Evolutionary conservation across 2,888 invertebrate species (phyloP).

Genomic region (Drosophila borborema): DNA sequence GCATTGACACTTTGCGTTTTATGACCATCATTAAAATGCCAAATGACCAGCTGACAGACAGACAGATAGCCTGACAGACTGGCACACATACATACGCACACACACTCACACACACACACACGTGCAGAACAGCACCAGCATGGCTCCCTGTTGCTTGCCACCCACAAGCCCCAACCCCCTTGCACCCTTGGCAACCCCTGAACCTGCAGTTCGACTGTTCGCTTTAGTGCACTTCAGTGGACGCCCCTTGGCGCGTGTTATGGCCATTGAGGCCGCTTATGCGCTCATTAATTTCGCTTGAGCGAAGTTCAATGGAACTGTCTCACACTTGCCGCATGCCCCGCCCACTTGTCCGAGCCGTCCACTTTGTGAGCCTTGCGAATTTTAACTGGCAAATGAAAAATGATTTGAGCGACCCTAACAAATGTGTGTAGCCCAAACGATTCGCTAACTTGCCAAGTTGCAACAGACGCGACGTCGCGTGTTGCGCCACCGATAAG

Average conservation of each 20-base stretch:
- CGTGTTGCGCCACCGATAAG: conserved; percentile 47
- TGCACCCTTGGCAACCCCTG: not conserved
- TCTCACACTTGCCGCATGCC: conserved; percentile 13
- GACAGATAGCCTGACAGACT: not conserved
- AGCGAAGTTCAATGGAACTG: conserved; percentile 74
- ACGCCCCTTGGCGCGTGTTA: conserved; percentile 66
- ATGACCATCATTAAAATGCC: conserved; percentile 68
- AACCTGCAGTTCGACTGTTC: conserved; percentile 37
- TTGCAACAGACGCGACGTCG: conserved; percentile 25
- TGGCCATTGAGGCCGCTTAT: conserved; percentile 64
- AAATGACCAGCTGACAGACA: conserved; percentile 36
- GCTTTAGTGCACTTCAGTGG: conserved; percentile 76
- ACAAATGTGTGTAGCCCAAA: conserved; percentile 48
- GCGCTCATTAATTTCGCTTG: conserved; percentile 78
- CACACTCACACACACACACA: not conserved
- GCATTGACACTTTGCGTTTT: conserved; percentile 76
- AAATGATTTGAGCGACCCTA: conserved; percentile 63
- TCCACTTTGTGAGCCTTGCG: conserved; percentile 36
- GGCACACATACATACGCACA: conserved; percentile 5
- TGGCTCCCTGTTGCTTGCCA: conserved; percentile 5
- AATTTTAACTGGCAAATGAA: conserved; percentile 75
- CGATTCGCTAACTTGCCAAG: conserved; percentile 31
- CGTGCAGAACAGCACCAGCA: not conserved
- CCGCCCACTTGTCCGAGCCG: not conserved
- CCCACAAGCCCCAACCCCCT: not conserved